Evolutionary conservation across 2,113 vertebrate species (phyloP), one percentile per base, ranked within the genome.

Genomic region (Clarias macrocephalus): DNA sequence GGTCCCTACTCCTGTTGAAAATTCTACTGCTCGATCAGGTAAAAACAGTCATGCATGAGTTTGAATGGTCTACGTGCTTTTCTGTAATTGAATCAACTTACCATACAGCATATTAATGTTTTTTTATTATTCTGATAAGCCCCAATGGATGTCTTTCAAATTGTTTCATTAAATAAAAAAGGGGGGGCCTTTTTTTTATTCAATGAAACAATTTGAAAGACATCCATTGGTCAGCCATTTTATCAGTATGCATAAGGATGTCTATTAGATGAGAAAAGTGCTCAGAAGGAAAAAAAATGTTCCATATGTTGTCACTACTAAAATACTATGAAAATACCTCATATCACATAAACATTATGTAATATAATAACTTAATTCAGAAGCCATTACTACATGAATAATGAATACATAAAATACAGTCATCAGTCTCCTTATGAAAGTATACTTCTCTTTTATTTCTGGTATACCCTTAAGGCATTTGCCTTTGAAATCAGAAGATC

Each of bases 11-110:
- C 87, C 89, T 62, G 87, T 86, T 86, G 66, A 72, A 83, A 93
- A 91, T 76, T 60, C 83, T 52, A 85, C 88, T 21, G 85, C 87
- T 89, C 88, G 84, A 83, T 90, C 92, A 94, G 94, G 94, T 95
- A 93, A 84, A 33, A 81, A 62, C 60, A 21, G 21, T 86, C 33
- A 42, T 7, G n/a, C 30, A n/a, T 77, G 25, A 68, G n/a, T 60
- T 52, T 60, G 30, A 73, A 25, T 37, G 54, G 37, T 3, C 72
- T 28, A 42, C 21, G 21, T 76, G 23, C 2, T 75, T 12, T 59
- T 80, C 28, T 60, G 56, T 11, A 80, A 1, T 79, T 15, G n/a
- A 21, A 62, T 25, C 82, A 72, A n/a, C 18, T 30, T 33, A 54
- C 59, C 54, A 80, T 18, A 80, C 52, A 52, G 4, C 21, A 48